A percentile compares a stretch with the other conserved stretches of the same genome.
These are phyloP conservation scores for Damaliscus lunatus DNA, from an alignment of 2,113 vertebrate genomes.

Conservation along the genomic window DNA sequence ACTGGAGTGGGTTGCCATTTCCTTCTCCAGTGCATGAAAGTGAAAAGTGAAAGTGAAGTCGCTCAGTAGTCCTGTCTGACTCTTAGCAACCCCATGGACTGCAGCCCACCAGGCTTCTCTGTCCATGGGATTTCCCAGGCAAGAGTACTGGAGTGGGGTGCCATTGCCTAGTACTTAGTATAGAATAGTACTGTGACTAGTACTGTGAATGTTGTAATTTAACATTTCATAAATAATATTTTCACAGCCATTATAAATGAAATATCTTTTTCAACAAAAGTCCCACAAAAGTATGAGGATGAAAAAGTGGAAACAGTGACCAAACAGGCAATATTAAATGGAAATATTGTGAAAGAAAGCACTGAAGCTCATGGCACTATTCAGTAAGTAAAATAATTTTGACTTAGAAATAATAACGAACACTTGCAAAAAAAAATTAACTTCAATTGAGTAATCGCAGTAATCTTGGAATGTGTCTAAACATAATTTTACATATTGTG, in stretches of 20 bases:
- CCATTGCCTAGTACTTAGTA: not conserved
- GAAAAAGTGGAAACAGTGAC: slow-evolving; percentile 87
- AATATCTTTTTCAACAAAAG: slow-evolving; percentile 71
- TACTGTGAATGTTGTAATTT: not conserved
- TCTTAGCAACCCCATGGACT: no score
- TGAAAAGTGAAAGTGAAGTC: no score
- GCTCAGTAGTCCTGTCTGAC: no score
- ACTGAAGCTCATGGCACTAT: slow-evolving; percentile 91
- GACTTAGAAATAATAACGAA: not conserved
- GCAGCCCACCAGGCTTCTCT: no score
- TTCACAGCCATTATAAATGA: slow-evolving; percentile 74
- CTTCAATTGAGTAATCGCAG: not conserved
- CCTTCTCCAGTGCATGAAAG: no score
- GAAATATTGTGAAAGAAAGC: slow-evolving; percentile 86
- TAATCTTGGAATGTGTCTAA: slow-evolving; percentile 7
- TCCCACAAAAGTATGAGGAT: slow-evolving; percentile 71
- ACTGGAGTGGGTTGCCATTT: no score
- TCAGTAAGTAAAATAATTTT: slow-evolving; percentile 86
- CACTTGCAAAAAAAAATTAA: not conserved
- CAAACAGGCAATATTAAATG: slow-evolving; percentile 89
- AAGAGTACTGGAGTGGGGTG: no score
- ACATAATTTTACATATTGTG: not conserved
- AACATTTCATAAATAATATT: slow-evolving; percentile 34
- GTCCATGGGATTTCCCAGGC: no score
- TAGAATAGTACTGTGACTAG: not conserved